Evolutionary conservation across 2,888 invertebrate species (phyloP), one percentile per base, ranked within the genome.

Genomic region (Epinotia bilunana): DNA sequence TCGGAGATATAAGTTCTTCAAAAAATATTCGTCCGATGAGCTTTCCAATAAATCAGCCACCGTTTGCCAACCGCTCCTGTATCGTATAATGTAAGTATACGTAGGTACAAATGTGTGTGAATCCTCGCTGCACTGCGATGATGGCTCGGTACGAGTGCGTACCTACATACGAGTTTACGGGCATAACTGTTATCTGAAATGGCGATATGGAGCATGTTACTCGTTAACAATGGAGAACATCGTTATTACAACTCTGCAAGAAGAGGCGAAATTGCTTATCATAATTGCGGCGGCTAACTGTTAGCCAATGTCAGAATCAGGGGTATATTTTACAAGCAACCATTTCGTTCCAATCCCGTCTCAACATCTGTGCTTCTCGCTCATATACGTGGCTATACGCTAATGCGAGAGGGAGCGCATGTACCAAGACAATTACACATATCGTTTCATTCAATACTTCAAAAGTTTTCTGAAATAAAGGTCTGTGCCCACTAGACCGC

Each of bases 151-250:
- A 43, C 11, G 12, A 43, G 12, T 12, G 12, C 43, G 43, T 12
- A 3, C 12, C 9, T 43, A 46, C 46, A 12, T 46, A 46, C 4
- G 13, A 12, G 46, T 2, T 46, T 49, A 49, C 49, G 16, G n/a
- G 12, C 12, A n/a, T 49, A 64, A 64, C 64, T 49, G 65, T 53
- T 16, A 43, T 23, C 28, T 28, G 49, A 28, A 53, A n/a, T 65
- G 28, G 49, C 49, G 16, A 28, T 46, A 53, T 49, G 16, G 49
- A 9, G 65, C 33, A 23, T n/a, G 53, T 65, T 33, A 64, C 23
- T 13, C 64, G 23, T 33, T n/a, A 53, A 53, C 65, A 65, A 65
- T 12, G 6, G 28, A 2, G n/a, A n/a, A 9, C 33, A 55, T 65
- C 11, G 49, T 33, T n/a, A 65, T 55, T 64, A n/a, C 5, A 49